Percentiles rank a stretch among this genome's conserved stretches.
Conservation (phyloP, 2,113 vertebrate genomes). For the Hiodon tergisus region DNA sequence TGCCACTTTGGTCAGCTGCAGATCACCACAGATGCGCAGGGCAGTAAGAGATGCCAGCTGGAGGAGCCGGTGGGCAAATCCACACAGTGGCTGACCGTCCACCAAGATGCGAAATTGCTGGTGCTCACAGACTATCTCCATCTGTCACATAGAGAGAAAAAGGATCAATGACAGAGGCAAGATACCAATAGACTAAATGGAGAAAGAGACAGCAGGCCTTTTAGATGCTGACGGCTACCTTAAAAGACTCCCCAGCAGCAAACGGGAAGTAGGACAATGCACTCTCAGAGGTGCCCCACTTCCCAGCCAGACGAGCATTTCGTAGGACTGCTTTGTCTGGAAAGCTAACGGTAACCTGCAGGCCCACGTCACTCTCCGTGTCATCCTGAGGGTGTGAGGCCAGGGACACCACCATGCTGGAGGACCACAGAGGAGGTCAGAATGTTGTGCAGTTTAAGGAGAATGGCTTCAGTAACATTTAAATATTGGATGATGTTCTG, state of each 20-base stretch:
- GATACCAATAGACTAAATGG: not conserved
- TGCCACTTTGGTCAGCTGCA: conserved; percentile 84
- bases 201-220: conserved; percentile 4
- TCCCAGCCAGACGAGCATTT: conserved; percentile 71
- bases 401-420: conserved; percentile 74
- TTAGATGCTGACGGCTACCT: conserved; percentile 57
- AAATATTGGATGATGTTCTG: too few relatives aligned
- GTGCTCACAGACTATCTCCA: conserved; percentile 87
- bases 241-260: conserved; percentile 74
- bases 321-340: conserved; percentile 71
- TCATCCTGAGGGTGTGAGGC: conserved; percentile 63
- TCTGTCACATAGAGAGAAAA: conserved; percentile 51
- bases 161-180: conserved; percentile 13
- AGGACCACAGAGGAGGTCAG: conserved; percentile 19
- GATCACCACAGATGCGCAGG: conserved; percentile 71
- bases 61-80: conserved; percentile 72
- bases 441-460: not conserved
- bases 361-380: conserved; percentile 66
- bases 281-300: conserved; percentile 77
- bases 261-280: conserved; percentile 82
- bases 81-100: conserved; percentile 80
- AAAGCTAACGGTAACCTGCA: conserved; percentile 75
- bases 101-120: conserved; percentile 83
- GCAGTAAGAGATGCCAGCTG: conserved; percentile 69
- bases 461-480: not conserved